Base-by-base conservation (phyloP, 2,888 invertebrate genomes). In the Stegophylla sp. region DNA sequence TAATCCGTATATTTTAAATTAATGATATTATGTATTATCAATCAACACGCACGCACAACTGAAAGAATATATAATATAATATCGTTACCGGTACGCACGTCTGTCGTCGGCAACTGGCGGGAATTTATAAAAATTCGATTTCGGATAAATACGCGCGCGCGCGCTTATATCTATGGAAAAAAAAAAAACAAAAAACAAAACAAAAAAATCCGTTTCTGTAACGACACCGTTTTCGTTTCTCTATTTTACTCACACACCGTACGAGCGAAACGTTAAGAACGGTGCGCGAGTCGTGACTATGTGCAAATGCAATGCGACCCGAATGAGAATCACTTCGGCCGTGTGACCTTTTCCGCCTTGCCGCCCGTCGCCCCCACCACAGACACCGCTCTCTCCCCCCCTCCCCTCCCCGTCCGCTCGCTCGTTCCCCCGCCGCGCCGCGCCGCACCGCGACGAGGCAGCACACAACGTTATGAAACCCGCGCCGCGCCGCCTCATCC, bases 301-400 rank as follows among this genome's bases (percentile, higher is more conserved):
- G 79, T 79, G 79, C 77, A 79, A 77, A 1, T n/a, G 77, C 79
- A 61, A 71, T 51, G 79, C 79, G 63, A 71, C 71, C n/a, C 61
- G 79, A 79, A 71, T 79, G 79, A 79, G 79, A 79, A 79, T 79
- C 79, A 79, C 79, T 79, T 63, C 63, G 79, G 71, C 79, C 51
- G 79, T 79, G 59, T 79, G 79, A 79, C 79, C 79, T 79, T n/a
- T 79, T 79, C 43, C 20, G 66, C 26, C 45, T n/a, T 61, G 20
- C 48, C 41, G 51, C 12, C 41, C 20, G 48, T 64, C 34, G 17
- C 34, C 34, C 20, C 75, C 63, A 51, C 75, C 41, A 34, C 45
- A 26, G 53, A 1, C 45, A 5, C 28, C 34, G 28, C 53, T 53
- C 23, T 17, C 9, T n/a, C 2, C 45, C 26, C 17, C 20, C 23